phyloP scores from a whole-genome alignment of 2,888 invertebrate species.

The Camponotus fellah region DNA sequence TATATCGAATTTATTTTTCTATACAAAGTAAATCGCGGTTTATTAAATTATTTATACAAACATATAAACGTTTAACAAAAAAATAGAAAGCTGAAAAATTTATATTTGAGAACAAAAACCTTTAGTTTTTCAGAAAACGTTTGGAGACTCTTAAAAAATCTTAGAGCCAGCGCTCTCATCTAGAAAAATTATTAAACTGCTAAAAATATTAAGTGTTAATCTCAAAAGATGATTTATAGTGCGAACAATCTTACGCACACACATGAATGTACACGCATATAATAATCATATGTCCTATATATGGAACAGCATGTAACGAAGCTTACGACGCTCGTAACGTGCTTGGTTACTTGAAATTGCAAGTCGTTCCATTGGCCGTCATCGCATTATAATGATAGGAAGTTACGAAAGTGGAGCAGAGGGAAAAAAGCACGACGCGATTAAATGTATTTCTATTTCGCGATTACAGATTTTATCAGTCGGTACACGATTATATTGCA shows the following conservation, averaged over 20 bases:
- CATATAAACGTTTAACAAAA: not conserved
- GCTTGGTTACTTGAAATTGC: constrained; percentile 64
- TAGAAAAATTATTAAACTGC: not conserved
- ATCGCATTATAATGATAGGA: constrained; percentile 29
- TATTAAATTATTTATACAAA: not conserved
- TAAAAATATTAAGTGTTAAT: not conserved
- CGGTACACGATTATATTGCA: constrained; percentile 62
- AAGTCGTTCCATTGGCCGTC: constrained; percentile 46
- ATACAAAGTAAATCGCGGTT: not conserved
- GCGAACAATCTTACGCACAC: constrained; percentile 6
- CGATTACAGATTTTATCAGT: constrained; percentile 58
- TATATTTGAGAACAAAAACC: not conserved
- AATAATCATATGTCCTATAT: constrained; percentile 9
- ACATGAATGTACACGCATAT: not conserved
- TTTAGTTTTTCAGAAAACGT: not conserved
- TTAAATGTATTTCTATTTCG: constrained; percentile 49
- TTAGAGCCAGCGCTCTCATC: not conserved
- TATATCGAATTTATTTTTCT: not conserved
- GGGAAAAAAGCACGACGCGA: constrained; percentile 23
- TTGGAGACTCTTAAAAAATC: not conserved
- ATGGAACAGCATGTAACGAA: constrained; percentile 36
- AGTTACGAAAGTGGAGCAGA: not conserved
- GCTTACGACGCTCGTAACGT: constrained; percentile 52
- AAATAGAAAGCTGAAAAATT: not conserved
- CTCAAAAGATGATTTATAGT: not conserved